Evolutionary conservation across 2,888 invertebrate species (phyloP), one percentile per base, ranked within the genome.

Genomic region (Hirtodrosophila duncani): DNA sequence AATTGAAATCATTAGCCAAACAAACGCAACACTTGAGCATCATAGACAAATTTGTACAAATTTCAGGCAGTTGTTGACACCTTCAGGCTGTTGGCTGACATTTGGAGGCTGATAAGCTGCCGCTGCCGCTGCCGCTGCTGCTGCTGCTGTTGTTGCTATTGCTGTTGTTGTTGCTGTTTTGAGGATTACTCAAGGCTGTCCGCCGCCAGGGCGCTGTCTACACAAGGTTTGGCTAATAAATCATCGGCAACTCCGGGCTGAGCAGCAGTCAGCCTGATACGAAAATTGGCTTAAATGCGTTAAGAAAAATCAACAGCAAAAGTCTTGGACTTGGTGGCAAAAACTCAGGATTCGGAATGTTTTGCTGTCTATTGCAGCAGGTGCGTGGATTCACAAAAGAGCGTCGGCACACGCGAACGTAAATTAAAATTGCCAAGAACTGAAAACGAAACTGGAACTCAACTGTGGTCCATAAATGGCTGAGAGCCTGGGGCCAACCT

Each of bases 231-330:
- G 63, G 70, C 81, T 74, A 74, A 74, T 74, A 74, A 74, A 74
- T 74, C 81, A 74, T 74, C 75, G 70, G 42, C 63, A 51, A 48
- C 58, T 29, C 52, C 27, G 44, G 38, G 20, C 2, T 10, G 33
- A 17, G 18, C 17, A 20, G 20, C 55, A 36, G 31, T 16, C 43
- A 38, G 31, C 14, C 37, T 67, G 67, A 72, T 65, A 64, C 67
- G 78, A 57, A 78, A 72, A 68, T 78, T 81, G 72, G 72, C 72
- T 74, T 74, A 81, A 78, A 66, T 74, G 79, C 77, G 79, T 74
- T 78, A 53, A 44, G 60, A 57, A 57, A 77, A 80, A 80, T 80
- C 80, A 80, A 72, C 69, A 77, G 74, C 61, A 61, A 56, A 43
- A 49, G 55, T 42, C 31, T 34, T 43, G 44, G 21, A n/a, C n/a